Conservation (phyloP, 2,888 invertebrate species). For the Drosophila paracracens region DNA sequence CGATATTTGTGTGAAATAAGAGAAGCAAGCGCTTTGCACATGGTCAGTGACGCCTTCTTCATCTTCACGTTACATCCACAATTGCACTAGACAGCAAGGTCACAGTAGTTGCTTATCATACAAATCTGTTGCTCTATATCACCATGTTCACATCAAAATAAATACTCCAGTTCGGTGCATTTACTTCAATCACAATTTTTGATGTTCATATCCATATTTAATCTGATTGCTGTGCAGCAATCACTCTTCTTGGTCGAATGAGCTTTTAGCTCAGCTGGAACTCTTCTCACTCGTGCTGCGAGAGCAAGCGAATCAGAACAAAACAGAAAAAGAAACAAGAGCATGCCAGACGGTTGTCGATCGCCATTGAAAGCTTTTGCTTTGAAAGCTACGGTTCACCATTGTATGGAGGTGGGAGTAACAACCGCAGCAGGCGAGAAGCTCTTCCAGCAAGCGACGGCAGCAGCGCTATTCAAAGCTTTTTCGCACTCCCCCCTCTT, state of each 20-base stretch:
- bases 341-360: slow-evolving; percentile 1
- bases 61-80: background rate
- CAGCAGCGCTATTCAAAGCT: slow-evolving; percentile 54
- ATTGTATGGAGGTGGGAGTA: slow-evolving; percentile 9
- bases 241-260: background rate
- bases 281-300: background rate
- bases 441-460: slow-evolving; percentile 49
- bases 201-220: background rate
- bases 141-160: background rate
- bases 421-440: slow-evolving; percentile 23
- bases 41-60: background rate
- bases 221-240: background rate
- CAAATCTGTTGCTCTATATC: background rate
- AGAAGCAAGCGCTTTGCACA: background rate
- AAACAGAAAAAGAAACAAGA: background rate
- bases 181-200: background rate
- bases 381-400: background rate
- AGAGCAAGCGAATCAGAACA: background rate
- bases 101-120: background rate
- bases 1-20: background rate
- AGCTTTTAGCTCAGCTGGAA: slow-evolving; percentile 7
- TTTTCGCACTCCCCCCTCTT: slow-evolving; percentile 18
- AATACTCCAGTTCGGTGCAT: background rate
- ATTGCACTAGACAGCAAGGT: background rate
- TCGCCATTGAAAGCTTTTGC: slow-evolving; percentile 30